Evolutionary conservation across 1,140 invertebrate genomes (phyloP), one percentile per base, ranked within the genome.

Genomic region (Oncopodura yosiiana): DNA sequence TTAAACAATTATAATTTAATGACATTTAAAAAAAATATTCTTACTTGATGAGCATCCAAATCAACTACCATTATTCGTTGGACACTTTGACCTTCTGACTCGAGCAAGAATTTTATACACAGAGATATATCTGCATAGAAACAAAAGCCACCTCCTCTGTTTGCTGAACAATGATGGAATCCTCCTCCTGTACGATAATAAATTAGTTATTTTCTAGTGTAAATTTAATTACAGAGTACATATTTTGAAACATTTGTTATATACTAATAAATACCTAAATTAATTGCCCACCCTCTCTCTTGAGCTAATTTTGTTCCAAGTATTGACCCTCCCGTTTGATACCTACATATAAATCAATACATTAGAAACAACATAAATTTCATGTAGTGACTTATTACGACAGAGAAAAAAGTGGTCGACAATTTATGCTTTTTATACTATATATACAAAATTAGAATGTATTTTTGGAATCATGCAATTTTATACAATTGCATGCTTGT

Each of bases 41-140:
- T 63, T 61, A 80, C 77, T 73, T 84, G 81, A 74, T 93, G 88
- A 27, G 87, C 87, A 74, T 92, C 87, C 65, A 92, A 74, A 71
- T 93, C 88, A 18, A 92, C 77, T 65, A 93, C 90, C 82, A 92
- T 85, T 11, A 80, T 80, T 53, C 78, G 82, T 50, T 76, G 70
- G 9, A 86, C 76, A 24, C 69, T 66, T 16, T 71, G 61, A 53
- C 78, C 73, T 63, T 75, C 68, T n/a, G n/a, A n/a, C 14, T 77
- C 69, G 42, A 85, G 79, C 3, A 88, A 66, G 64, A 81, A 81
- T 44, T 77, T 73, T 12, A 91, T 75, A 0, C 86, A 70, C 34
- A 91, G 68, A 1, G 85, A 86, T 30, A 93, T 89, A 69, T 91
- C 88, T 8, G 87, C 87, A 71, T 91, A 92, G 1, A 83, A 77